Base-by-base conservation (phyloP, 2,797 vertebrate genomes). In the Gadopsis bispinosus region DNA sequence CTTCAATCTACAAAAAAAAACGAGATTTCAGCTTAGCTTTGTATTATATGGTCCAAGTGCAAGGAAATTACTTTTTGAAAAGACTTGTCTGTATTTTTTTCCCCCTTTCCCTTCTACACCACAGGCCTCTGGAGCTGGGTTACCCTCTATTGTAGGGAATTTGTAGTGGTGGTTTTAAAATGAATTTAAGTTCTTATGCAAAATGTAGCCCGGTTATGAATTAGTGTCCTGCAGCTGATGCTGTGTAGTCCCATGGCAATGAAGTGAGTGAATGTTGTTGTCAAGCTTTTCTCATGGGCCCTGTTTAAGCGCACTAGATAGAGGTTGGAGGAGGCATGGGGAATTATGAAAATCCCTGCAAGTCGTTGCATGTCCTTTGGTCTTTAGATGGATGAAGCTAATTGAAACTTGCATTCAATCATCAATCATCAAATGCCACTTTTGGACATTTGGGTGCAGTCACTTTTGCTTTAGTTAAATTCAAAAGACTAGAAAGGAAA, bases 301-400 rank as follows among this genome's bases (percentile, higher is more conserved):
- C 76, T 67, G 68, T 83, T 88, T 83, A 83, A 88, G 75, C 51
- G 20, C 79, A 86, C 61, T 63, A 60, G 50, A 86, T 83, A 41
- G 89, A 93, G 89, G 91, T 92, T 87, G 85, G 68, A 79, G 31
- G 69, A 82, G 69, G 55, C 81, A 69, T 16, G n/a, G 80, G 84
- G 79, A 88, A 86, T 77, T 86, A 83, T 67, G 79, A 78, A 87
- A 91, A 91, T 86, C 86, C 83, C 72, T 80, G 69, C 84, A 88
- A 83, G 84, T 91, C 71, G 80, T 62, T 85, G 65, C 78, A 59
- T 58, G 80, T 83, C 79, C 80, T 88, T 76, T 65, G 69, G 33
- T 81, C 67, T 79, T 70, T 10, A 60, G 43, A 77, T 66, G 73
- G 70, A 81, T 67, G 65, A 58, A 61, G 69, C 56, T 67, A 79